phyloP scores from a whole-genome alignment of 2,888 invertebrate genomes.

The Macrophya annulata region DNA sequence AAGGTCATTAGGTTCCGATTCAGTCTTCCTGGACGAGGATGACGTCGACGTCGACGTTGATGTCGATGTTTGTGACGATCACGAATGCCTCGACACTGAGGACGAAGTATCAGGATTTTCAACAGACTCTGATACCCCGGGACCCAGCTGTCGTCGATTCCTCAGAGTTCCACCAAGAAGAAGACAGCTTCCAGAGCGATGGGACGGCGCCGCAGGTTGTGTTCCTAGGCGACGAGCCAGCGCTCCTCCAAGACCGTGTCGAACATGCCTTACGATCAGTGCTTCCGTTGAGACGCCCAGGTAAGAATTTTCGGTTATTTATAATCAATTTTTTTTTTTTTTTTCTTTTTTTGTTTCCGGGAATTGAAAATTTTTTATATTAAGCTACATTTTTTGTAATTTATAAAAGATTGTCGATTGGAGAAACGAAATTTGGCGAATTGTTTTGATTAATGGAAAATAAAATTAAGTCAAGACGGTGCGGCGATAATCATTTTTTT shows the following conservation, averaged over 20 bases:
- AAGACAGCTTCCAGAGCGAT: conserved; percentile 74
- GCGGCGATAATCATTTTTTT: background rate
- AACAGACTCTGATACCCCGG: conserved; percentile 87
- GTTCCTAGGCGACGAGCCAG: conserved; percentile 75
- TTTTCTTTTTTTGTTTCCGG: too few species aligned
- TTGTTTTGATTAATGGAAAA: background rate
- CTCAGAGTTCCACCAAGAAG: conserved; percentile 78
- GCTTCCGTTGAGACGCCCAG: conserved; percentile 76
- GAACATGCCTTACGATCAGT: conserved; percentile 75
- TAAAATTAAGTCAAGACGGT: background rate
- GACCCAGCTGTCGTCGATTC: conserved; percentile 76
- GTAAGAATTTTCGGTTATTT: conserved; percentile 61
- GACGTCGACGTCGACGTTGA: conserved; percentile 65
- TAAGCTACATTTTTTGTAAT: too few species aligned
- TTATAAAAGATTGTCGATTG: too few species aligned
- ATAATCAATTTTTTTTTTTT: background rate
- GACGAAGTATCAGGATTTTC: conserved; percentile 93
- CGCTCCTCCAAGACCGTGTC: conserved; percentile 64
- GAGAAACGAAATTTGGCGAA: too few species aligned
- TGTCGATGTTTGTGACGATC: conserved; percentile 60
- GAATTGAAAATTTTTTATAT: too few species aligned
- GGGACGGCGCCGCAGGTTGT: conserved; percentile 79
- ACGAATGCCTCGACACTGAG: conserved; percentile 87
- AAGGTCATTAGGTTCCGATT: conserved; percentile 88
- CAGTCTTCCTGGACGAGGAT: conserved; percentile 89